Evolutionary conservation across 2,113 vertebrate genomes (phyloP), one percentile per base, ranked within the genome.

Genomic region (Climacteris rufus): DNA sequence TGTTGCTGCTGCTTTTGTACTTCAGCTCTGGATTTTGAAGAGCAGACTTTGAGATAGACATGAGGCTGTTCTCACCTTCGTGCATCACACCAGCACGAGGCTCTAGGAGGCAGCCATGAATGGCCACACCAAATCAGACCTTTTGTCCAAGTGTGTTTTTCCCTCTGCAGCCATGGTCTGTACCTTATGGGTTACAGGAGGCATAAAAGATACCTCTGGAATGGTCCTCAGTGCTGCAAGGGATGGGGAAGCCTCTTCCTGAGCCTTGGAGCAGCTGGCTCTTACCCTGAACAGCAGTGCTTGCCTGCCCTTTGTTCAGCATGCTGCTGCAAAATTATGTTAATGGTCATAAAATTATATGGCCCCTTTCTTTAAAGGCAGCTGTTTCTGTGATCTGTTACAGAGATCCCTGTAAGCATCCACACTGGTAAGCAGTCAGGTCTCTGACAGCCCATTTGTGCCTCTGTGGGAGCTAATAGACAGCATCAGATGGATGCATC

Each of bases 331-430:
- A 69, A 93, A 83, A 91, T 74, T 86, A 91, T 93, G 89, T 74
- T 96, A 95, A 95, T 90, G 61, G 87, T 87, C 56, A 0, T 97
- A 96, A 96, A 95, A 96, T 87, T 94, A 92, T 92, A 94, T 65
- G 72, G 61, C 66, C 72, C 80, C 45, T 88, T 93, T 94, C 92
- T 83, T 96, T 94, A 96, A 92, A 97, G 76, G 89, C 92, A 94
- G 78, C 84, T 93, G 89, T 94, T 97, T 53, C 60, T 86, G 75
- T 87, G 76, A 74, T 94, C 82, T 88, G 71, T 92, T 93, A 92
- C 84, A 69, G 54, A 93, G 83, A 90, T 95, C 86, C 7, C 40
- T 77, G 20, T 14, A 49, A 92, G 90, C 45, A 6, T 57, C 56
- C 11, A 75, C 2, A 11, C 63, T 74, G 56, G 76, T 79, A 54